Conservation (phyloP, 2,113 vertebrate species). For the Thunnus thynnus region DNA sequence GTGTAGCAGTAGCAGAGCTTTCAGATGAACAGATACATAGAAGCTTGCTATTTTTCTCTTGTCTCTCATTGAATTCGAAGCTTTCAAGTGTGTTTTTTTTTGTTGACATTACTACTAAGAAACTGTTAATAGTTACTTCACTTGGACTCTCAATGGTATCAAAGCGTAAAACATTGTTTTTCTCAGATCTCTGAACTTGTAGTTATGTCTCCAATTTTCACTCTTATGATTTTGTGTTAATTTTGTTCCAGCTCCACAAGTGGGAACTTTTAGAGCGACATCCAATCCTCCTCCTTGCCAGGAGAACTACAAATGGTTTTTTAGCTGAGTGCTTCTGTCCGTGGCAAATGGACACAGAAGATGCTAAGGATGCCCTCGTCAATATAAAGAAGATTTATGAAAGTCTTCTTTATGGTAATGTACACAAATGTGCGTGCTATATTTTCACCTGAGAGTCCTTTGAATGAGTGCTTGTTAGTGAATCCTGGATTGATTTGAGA, state of each 20-base stretch:
- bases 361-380: not conserved
- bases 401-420: not conserved
- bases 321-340: not conserved
- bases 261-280: not conserved
- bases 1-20: too few relatives aligned
- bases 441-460: not conserved
- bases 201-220: not conserved
- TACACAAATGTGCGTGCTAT: not conserved
- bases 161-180: not conserved
- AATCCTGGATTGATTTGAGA: not conserved
- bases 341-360: not conserved
- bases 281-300: not conserved
- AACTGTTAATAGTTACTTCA: not conserved
- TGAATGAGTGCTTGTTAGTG: not conserved
- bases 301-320: not conserved
- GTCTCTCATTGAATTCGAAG: too few relatives aligned
- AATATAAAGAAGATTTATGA: conserved; percentile 6
- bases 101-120: too few relatives aligned
- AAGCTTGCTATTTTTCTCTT: too few relatives aligned
- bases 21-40: not conserved
- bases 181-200: not conserved
- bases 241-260: conserved; percentile 2
- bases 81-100: too few relatives aligned
- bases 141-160: not conserved
- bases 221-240: not conserved